Conservation (phyloP, 2,888 invertebrate genomes). For the Chrysolina oricalcia region DNA sequence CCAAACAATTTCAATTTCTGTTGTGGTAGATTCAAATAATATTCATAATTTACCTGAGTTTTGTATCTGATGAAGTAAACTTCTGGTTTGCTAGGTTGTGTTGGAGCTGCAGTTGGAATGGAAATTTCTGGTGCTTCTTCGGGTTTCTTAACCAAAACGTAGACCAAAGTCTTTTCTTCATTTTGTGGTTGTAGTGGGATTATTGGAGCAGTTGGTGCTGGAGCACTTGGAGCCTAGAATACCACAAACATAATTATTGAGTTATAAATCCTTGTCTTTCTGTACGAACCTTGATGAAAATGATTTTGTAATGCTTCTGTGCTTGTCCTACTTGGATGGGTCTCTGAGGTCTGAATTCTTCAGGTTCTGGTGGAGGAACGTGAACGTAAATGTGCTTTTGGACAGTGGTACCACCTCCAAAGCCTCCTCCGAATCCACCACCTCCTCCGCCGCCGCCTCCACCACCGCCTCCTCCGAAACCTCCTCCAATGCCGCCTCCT, state of each 20-base stretch:
- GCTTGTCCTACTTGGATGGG: conserved; percentile 82
- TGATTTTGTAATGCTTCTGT: conserved; percentile 93
- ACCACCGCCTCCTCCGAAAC: conserved; percentile 63
- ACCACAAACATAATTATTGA: conserved; percentile 14
- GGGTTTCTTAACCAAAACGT: conserved; percentile 92
- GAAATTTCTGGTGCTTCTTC: conserved; percentile 89
- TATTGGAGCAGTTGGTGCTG: conserved; percentile 85
- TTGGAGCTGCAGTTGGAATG: conserved; percentile 85
- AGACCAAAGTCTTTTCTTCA: conserved; percentile 92
- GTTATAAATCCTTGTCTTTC: background rate
- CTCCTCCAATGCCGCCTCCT: conserved; percentile 57
- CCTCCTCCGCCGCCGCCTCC: conserved; percentile 56
- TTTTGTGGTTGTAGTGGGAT: conserved; percentile 88
- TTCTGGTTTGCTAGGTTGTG: conserved; percentile 91
- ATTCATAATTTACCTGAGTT: conserved; percentile 76
- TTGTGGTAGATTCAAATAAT: background rate
- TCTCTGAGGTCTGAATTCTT: conserved; percentile 79
- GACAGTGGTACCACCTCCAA: conserved; percentile 78
- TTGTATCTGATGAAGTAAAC: conserved; percentile 94
- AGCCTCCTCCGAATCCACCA: conserved; percentile 72
- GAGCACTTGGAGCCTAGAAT: conserved; percentile 81
- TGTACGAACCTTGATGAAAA: conserved; percentile 84
- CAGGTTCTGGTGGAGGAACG: conserved; percentile 91
- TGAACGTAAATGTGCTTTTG: conserved; percentile 93
- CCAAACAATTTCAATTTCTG: background rate